Evolutionary conservation across 2,113 vertebrate species (phyloP).

Genomic region (Oceanites oceanicus): DNA sequence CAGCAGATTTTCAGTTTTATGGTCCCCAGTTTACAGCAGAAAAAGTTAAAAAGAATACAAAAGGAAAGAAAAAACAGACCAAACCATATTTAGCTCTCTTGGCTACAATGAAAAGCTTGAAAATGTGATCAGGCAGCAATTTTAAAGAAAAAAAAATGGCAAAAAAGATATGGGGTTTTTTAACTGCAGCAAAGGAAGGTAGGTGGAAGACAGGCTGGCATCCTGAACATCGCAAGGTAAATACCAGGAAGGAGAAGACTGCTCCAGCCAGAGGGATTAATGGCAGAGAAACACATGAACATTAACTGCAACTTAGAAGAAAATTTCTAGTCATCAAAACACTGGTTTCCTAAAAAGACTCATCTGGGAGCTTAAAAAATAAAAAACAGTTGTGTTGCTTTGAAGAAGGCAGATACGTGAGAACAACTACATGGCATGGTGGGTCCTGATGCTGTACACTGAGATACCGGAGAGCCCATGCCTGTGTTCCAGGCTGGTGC

Average conservation of each 20-base stretch:
- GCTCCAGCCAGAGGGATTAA: background rate
- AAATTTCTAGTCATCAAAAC: background rate
- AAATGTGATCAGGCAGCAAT: background rate
- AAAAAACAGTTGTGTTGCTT: background rate
- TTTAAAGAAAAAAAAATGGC: background rate
- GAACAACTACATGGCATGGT: background rate
- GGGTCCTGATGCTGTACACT: background rate
- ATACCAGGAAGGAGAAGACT: background rate
- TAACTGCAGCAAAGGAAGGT: background rate
- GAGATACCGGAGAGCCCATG: background rate
- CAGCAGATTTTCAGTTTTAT: background rate
- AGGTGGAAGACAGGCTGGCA: background rate
- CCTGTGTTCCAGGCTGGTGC: accelerated
- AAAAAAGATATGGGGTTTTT: background rate
- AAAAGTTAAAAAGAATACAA: background rate
- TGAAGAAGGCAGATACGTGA: background rate
- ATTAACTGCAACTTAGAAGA: background rate
- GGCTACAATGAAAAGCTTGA: background rate
- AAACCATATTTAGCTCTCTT: background rate
- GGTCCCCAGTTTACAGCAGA: background rate
- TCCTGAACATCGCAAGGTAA: background rate
- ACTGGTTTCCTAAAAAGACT: background rate
- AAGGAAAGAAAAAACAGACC: background rate
- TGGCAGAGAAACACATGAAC: background rate
- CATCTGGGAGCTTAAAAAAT: accelerated